These are phyloP conservation scores for Propithecus coquereli DNA, from an alignment of 2,113 vertebrate genomes.

Conservation along the genomic window DNA sequence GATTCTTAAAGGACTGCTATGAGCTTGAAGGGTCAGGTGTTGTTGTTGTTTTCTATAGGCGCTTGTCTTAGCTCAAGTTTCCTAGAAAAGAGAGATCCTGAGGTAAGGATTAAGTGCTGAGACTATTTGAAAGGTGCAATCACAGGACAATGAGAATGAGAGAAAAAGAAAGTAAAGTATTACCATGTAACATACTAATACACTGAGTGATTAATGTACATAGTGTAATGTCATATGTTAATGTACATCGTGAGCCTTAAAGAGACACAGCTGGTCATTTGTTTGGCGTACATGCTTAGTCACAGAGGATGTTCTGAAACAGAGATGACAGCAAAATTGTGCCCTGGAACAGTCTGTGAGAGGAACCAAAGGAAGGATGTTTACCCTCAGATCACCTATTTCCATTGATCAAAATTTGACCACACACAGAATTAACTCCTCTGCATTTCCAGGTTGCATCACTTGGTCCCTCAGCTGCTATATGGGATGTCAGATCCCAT, in stretches of 20 bases:
- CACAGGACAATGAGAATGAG: neutral
- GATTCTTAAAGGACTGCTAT: neutral
- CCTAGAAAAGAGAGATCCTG: neutral
- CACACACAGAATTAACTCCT: neutral
- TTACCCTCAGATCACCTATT: neutral
- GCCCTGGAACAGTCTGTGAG: neutral
- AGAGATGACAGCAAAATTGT: neutral
- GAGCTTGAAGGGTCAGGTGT: neutral
- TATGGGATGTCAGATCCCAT: neutral
- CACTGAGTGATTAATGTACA: neutral
- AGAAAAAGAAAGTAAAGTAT: neutral
- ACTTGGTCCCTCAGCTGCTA: neutral
- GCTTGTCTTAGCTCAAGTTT: neutral
- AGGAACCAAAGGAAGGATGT: neutral
- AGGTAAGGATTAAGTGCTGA: neutral
- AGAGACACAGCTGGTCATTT: neutral
- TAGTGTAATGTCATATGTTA: neutral
- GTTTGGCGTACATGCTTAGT: neutral
- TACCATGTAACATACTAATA: neutral
- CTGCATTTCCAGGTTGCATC: neutral
- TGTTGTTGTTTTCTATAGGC: neutral
- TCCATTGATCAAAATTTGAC: neutral
- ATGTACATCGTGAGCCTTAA: neutral
- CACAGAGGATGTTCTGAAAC: neutral
- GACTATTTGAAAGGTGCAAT: neutral